Evolutionary conservation across 2,113 vertebrate species (phyloP).

Genomic region (chimpanzee (Pan troglodytes)): NHGRI_mPanTro3-v2.1_pri NC_072398.2:159004001-159004500

Average conservation of each 20-base stretch:
- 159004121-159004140: background rate
- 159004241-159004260: constrained; percentile 29
- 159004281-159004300: background rate
- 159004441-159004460: background rate
- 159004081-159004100: background rate
- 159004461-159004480: background rate
- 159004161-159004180: constrained; percentile 27
- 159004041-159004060: background rate
- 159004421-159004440: constrained; percentile 56
- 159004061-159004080: background rate
- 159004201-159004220: constrained; percentile 42
- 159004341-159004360: background rate
- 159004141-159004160: constrained; percentile 55
- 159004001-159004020: background rate
- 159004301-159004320: background rate
- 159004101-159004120: constrained; percentile 51
- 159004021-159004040: background rate
- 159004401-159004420: background rate
- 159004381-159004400: constrained; percentile 6
- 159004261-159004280: background rate
- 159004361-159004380: background rate
- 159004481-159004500: constrained; percentile 13
- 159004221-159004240: constrained; percentile 62
- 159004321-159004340: background rate
- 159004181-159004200: constrained; percentile 46